Evolutionary conservation across 2,888 invertebrate species (phyloP), one percentile per base, ranked within the genome.

Genomic region (Scaptomyza reducta): DNA sequence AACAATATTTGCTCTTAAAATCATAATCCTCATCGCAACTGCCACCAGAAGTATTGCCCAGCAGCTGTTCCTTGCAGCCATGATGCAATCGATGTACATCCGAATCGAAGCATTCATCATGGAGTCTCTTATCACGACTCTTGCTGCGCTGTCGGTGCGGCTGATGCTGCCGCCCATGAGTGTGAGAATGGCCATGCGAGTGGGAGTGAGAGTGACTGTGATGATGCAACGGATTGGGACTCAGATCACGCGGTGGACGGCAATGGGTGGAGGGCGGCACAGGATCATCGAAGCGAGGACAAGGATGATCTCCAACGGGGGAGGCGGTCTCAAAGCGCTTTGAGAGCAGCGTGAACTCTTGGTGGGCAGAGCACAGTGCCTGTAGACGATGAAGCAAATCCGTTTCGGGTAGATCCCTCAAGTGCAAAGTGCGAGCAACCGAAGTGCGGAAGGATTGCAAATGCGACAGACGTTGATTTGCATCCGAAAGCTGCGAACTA

Each of bases 301-400:
- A 92, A 0, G 90, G 87, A 82, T 91, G 91, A 60, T 92, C 91
- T 0, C 89, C 91, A 1, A 91, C 87, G 0, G 92, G 92, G 0
- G 92, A 91, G 3, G 90, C 90, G 4, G 91, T 88, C 70, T 95
- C 95, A 86, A 94, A 95, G 79, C 96, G 94, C 6, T 96, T 93
- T 4, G 97, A 97, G 5, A 97, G 94, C 81, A 96, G 91, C 0
- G 97, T 96, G 90, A 97, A 97, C 92, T 97, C 97, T 84, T 96
- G 95, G 91, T 97, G 96, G 0, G 97, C 97, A 77, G 96, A 95
- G 53, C 96, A 96, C 77, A 97, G 92, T 90, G 96, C 96, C 91
- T 97, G 96, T 27, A 97, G 93, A 0, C 96, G 94, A 35, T 95
- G 94, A 62, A 96, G 93, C 86, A 96, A 93, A 92, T 96, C 96